Evolutionary conservation across 2,113 vertebrate genomes (phyloP), one percentile per base, ranked within the genome.

Genomic region (Microtus ochrogaster): DNA sequence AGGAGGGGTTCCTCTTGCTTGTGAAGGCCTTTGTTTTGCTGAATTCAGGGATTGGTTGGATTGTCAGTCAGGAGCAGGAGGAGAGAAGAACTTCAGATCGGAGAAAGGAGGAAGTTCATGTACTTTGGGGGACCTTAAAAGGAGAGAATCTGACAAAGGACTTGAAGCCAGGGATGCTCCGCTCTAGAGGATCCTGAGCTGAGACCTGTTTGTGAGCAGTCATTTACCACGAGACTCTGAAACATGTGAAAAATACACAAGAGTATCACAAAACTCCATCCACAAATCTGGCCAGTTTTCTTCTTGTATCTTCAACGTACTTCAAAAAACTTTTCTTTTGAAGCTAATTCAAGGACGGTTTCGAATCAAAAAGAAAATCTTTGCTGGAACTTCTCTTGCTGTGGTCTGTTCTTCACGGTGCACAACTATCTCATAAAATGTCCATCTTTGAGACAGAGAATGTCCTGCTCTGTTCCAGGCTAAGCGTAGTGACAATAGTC

Each of bases 1-100:
- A 19, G 28, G 14, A 1, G 61, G 66, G 55, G 41, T 47, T 83
- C 61, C 61, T 93, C 21, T 73, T 81, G 44, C 30, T 83, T 63
- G 66, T 41, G 70, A 77, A 89, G 61, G 24, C 2, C 89, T 96
- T 97, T 97, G 97, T 97, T 94, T 96, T 70, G 92, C 81, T 92
- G 89, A 92, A 91, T 94, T 92, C 77, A 74, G 72, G 78, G 78
- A 87, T 87, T 63, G 72, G 77, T 79, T 92, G 76, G 47, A 61
- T 91, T 65, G 17, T n/a, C 41, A 22, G 63, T 86, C 19, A 73
- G 47, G 22, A 55, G 13, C 36, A 30, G n/a, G 22, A 81, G 78
- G 86, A 55, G 26, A 72, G 49, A 83, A 90, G 36, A 74, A 52
- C 36, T n/a, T 22, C 3, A 52, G n/a, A 39, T 21, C 22, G 11